Evolutionary conservation across 2,797 vertebrate genomes (phyloP).

Genomic region (Aplochiton taeniatus): DNA sequence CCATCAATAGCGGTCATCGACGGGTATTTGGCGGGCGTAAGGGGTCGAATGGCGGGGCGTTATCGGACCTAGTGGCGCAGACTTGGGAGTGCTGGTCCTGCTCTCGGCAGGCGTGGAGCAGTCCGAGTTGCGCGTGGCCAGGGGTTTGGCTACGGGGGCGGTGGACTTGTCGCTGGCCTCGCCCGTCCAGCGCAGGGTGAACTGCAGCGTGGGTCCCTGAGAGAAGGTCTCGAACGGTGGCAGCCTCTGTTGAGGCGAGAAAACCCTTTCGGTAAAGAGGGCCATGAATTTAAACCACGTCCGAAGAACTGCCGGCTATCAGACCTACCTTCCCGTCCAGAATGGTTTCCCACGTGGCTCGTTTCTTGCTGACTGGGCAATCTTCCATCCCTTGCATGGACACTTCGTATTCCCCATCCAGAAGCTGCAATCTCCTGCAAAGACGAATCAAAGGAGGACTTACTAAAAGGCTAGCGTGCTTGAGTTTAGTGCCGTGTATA

Average conservation of each 20-base stretch:
- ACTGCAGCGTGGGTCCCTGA: slow-evolving; percentile 99
- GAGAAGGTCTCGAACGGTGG: slow-evolving; percentile 99
- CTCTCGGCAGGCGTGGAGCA: slow-evolving; percentile 87
- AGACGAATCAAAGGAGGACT: neutral
- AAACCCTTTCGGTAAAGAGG: neutral
- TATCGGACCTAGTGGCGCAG: slow-evolving; percentile 86
- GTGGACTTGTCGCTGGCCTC: slow-evolving; percentile 91
- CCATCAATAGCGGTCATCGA: no score
- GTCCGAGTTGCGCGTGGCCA: slow-evolving; percentile 95
- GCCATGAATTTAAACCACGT: neutral
- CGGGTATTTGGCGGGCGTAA: no score
- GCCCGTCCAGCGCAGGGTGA: slow-evolving; percentile 95
- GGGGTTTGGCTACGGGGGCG: slow-evolving; percentile 92
- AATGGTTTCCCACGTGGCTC: slow-evolving; percentile 98
- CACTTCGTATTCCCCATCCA: slow-evolving; percentile 98
- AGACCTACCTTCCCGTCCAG: slow-evolving; percentile 90
- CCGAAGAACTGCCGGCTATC: slow-evolving; percentile 1
- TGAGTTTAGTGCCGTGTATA: neutral
- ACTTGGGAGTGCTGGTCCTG: slow-evolving; percentile 88
- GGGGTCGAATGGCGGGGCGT: no score
- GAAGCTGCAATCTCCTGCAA: slow-evolving; percentile 89
- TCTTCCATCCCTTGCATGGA: slow-evolving; percentile 99
- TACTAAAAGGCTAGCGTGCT: neutral
- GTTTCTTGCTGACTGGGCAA: slow-evolving; percentile 95
- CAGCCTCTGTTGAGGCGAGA: slow-evolving; percentile 78